Percentiles rank a stretch among this genome's conserved stretches.
These are phyloP conservation scores for Cartodere bifasciata DNA, from an alignment of 2,888 invertebrate genomes.

Conservation along the genomic window DNA sequence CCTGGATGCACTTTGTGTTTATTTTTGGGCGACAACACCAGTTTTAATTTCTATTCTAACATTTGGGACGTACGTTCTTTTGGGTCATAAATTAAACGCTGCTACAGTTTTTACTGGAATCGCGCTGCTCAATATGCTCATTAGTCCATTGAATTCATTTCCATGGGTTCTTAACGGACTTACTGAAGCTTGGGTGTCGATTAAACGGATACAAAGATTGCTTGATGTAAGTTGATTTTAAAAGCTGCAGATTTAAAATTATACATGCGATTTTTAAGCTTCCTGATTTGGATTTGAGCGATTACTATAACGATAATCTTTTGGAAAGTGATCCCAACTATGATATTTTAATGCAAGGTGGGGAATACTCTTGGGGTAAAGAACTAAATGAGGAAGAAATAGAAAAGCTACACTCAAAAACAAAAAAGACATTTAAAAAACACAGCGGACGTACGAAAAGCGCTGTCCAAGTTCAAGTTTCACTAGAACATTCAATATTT, in stretches of 20 bases:
- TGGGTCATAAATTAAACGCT: slow-evolving; percentile 70
- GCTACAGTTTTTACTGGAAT: slow-evolving; percentile 90
- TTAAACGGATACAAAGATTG: slow-evolving; percentile 74
- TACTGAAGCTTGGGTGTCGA: slow-evolving; percentile 90
- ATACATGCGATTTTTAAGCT: slow-evolving; percentile 43
- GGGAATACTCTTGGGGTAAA: slow-evolving; percentile 47
- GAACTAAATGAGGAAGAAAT: slow-evolving; percentile 30
- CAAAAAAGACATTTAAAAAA: no score
- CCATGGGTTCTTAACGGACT: slow-evolving; percentile 97
- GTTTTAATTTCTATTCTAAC: slow-evolving; percentile 78
- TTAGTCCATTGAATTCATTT: slow-evolving; percentile 90
- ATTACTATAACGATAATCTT: slow-evolving; percentile 44
- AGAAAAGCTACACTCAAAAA: slow-evolving; percentile 22
- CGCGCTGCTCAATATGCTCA: slow-evolving; percentile 90
- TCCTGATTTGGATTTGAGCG: slow-evolving; percentile 46
- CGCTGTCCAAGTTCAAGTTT: slow-evolving; percentile 18
- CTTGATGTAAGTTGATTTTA: slow-evolving; percentile 63
- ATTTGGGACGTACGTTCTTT: slow-evolving; percentile 63
- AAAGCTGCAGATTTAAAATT: no score
- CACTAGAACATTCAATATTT: slow-evolving; percentile 23
- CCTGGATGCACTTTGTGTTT: slow-evolving; percentile 93
- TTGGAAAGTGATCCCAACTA: slow-evolving; percentile 38
- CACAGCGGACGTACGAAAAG: no score
- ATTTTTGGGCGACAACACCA: slow-evolving; percentile 97
- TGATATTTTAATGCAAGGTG: slow-evolving; percentile 45